Percentiles rank a stretch among this genome's conserved stretches.
These are phyloP conservation scores for Notolepis coatsorum DNA, from an alignment of 2,797 vertebrate species.

Conservation along the genomic window DNA sequence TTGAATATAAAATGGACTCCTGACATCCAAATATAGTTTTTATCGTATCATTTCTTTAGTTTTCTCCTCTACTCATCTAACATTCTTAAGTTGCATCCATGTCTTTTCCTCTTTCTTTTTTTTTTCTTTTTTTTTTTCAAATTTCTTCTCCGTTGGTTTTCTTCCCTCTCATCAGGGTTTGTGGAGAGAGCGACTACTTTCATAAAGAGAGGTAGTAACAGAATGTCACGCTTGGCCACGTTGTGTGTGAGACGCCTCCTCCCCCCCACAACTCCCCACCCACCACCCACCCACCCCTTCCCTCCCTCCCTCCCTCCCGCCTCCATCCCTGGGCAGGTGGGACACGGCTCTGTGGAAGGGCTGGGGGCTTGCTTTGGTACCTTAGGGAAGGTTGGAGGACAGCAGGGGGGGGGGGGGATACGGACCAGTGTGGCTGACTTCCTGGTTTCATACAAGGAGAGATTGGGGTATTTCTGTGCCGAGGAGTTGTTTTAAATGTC, in stretches of 20 bases:
- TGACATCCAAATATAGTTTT: not conserved
- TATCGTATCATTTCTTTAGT: slow-evolving; percentile 17
- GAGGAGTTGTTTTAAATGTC: too few relatives aligned
- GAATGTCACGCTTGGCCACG: slow-evolving; percentile 75
- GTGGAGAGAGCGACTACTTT: slow-evolving; percentile 90
- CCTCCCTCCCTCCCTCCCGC: slow-evolving; percentile 15
- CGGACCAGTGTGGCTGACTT: not conserved
- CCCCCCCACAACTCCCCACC: slow-evolving; percentile 8
- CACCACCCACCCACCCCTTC: slow-evolving; percentile 4
- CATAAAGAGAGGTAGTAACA: slow-evolving; percentile 94
- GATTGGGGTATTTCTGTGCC: too few relatives aligned
- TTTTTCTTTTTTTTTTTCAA: slow-evolving; percentile 79
- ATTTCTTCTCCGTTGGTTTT: slow-evolving; percentile 68
- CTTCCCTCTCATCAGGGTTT: slow-evolving; percentile 89
- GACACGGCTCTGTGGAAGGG: slow-evolving; percentile 51
- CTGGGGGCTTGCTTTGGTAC: slow-evolving; percentile 46
- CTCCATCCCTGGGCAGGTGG: slow-evolving; percentile 49
- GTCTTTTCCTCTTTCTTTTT: slow-evolving; percentile 68
- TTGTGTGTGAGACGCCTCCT: slow-evolving; percentile 72
- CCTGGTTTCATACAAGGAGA: not conserved
- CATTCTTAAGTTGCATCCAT: slow-evolving; percentile 59
- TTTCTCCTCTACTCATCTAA: slow-evolving; percentile 53
- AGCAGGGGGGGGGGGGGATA: not conserved
- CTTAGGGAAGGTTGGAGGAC: not conserved
- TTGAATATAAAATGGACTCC: not conserved